Evolutionary conservation across 2,888 invertebrate species (phyloP).

Genomic region (Deilephila elpenor): DNA sequence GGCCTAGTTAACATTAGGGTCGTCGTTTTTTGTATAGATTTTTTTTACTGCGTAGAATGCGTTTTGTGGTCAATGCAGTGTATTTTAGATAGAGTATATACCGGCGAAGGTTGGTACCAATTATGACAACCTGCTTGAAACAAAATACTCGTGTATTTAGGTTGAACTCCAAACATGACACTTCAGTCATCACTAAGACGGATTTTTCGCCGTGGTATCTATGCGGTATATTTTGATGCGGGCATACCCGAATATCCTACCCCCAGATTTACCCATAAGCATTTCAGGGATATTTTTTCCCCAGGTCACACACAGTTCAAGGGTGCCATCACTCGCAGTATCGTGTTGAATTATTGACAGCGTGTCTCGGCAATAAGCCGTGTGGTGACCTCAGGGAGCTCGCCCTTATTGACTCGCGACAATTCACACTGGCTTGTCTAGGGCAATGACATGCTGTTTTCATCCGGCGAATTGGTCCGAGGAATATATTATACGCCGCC

Average conservation of each 20-base stretch:
- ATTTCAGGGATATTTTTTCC: neutral
- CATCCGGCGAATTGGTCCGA: constrained; percentile 14
- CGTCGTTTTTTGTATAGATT: neutral
- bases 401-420: constrained; percentile 44
- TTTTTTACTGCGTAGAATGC: neutral
- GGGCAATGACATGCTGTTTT: constrained; percentile 30
- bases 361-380: constrained; percentile 21
- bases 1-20: neutral
- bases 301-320: constrained; percentile 28
- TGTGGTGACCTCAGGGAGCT: constrained; percentile 39
- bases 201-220: no score
- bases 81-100: no score
- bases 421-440: constrained; percentile 24
- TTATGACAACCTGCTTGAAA: no score
- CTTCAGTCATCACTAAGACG: no score
- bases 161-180: no score
- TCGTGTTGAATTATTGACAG: constrained; percentile 42
- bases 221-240: no score
- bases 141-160: no score
- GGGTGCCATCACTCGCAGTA: constrained; percentile 19
- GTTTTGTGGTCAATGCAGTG: no score
- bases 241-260: no score
- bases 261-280: no score
- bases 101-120: no score
- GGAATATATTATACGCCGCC: neutral